Conservation (phyloP, 2,113 vertebrate genomes). For the Parus major region DNA sequence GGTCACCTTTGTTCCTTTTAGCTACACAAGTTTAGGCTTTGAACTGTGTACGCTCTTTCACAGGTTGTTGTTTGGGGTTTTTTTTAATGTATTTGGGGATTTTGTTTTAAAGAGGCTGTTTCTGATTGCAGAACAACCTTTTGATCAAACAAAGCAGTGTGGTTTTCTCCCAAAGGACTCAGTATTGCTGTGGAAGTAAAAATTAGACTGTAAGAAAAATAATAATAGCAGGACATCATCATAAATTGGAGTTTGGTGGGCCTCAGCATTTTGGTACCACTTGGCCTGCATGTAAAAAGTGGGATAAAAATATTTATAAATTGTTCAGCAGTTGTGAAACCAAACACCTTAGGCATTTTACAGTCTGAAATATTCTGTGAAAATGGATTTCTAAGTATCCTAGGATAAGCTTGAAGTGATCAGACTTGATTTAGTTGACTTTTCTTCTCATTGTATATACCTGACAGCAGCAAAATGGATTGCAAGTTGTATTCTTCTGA, state of each 20-base stretch:
- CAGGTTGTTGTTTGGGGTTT: not conserved
- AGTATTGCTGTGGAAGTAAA: rapidly evolving
- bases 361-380: not conserved
- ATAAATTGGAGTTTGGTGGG: not conserved
- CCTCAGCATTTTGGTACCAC: not conserved
- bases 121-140: not conserved
- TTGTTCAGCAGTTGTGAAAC: not conserved
- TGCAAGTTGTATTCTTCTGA: not conserved
- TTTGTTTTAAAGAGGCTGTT: not conserved
- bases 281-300: not conserved
- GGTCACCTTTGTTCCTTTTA: conserved; percentile 53
- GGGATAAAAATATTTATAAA: not conserved
- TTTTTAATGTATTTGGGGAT: not conserved
- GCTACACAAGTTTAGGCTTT: not conserved
- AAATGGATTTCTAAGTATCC: not conserved
- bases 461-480: not conserved
- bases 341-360: not conserved
- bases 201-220: not conserved
- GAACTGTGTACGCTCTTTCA: not conserved
- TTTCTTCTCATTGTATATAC: not conserved
- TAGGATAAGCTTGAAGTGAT: not conserved
- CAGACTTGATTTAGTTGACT: not conserved
- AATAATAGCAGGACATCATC: not conserved
- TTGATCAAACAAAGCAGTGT: not conserved
- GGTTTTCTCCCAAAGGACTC: not conserved